Percentiles rank a stretch among this genome's conserved stretches.
Evolutionary conservation across 2,888 invertebrate species (phyloP).

Genomic region (Cosmia trapezina): DNA sequence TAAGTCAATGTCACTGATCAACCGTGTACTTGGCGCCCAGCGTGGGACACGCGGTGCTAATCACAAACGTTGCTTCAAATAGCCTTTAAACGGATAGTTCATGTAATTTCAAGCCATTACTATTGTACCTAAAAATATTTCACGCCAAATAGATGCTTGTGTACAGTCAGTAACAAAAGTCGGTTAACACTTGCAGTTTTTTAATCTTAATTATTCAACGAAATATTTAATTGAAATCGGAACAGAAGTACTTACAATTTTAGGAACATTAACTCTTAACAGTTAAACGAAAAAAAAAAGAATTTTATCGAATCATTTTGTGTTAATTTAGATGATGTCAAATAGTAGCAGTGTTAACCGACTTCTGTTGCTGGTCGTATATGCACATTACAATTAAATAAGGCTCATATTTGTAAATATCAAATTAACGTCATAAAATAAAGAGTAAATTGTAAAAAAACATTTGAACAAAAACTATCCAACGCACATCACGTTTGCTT

Average conservation of each 20-base stretch:
- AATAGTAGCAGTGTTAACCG: too few relatives aligned
- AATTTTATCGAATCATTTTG: too few relatives aligned
- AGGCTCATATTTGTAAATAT: slow-evolving; percentile 41
- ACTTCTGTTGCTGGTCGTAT: too few relatives aligned
- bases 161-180: too few relatives aligned
- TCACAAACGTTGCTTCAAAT: slow-evolving; percentile 48
- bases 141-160: slow-evolving; percentile 35
- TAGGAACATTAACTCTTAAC: too few relatives aligned
- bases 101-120: slow-evolving; percentile 40
- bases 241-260: too few relatives aligned
- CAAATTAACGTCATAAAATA: slow-evolving; percentile 24
- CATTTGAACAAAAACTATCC: slow-evolving; percentile 57
- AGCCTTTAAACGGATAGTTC: slow-evolving; percentile 49
- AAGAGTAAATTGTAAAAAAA: slow-evolving; percentile 51
- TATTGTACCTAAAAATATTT: slow-evolving; percentile 41
- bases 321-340: too few relatives aligned
- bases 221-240: too few relatives aligned
- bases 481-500: slow-evolving; percentile 44
- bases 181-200: too few relatives aligned
- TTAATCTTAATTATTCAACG: too few relatives aligned
- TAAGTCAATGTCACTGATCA: slow-evolving; percentile 28
- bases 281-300: too few relatives aligned
- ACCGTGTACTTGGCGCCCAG: slow-evolving; percentile 66
- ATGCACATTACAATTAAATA: slow-evolving; percentile 25
- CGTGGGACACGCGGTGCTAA: slow-evolving; percentile 73